These are phyloP conservation scores for Artemia franciscana DNA, from an alignment of 1,140 invertebrate species.

Conservation along the genomic window DNA sequence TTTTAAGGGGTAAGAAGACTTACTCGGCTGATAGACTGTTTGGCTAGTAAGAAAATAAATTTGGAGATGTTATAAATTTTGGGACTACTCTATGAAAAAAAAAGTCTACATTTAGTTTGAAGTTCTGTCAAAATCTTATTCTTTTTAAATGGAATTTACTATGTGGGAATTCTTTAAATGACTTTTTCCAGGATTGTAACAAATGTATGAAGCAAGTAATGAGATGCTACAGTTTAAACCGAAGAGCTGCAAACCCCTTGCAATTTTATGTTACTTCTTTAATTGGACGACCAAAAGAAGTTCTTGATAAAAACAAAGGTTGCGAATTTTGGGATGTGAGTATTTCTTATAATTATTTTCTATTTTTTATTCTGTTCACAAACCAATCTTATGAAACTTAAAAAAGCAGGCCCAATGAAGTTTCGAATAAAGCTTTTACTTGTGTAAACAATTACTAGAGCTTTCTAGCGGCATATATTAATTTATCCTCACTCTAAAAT, in stretches of 20 bases:
- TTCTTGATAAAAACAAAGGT: constrained; percentile 51
- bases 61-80: not conserved
- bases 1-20: too few species aligned
- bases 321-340: constrained; percentile 83
- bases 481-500: too few species aligned
- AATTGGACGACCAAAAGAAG: constrained; percentile 37
- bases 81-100: not conserved
- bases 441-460: too few species aligned
- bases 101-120: constrained; percentile 8
- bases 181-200: constrained; percentile 37
- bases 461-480: too few species aligned
- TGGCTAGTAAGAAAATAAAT: not conserved
- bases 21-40: too few species aligned
- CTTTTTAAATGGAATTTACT: too few species aligned
- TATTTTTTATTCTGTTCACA: too few species aligned
- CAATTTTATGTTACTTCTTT: constrained; percentile 72
- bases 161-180: too few species aligned
- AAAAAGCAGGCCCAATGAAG: too few species aligned
- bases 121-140: constrained; percentile 9
- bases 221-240: constrained; percentile 75
- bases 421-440: too few species aligned
- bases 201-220: constrained; percentile 83
- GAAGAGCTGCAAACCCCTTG: constrained; percentile 51
- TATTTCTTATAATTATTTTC: too few species aligned
- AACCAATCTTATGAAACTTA: too few species aligned